These are phyloP conservation scores for Channallabes apus DNA, from an alignment of 2,797 vertebrate species.

Conservation along the genomic window DNA sequence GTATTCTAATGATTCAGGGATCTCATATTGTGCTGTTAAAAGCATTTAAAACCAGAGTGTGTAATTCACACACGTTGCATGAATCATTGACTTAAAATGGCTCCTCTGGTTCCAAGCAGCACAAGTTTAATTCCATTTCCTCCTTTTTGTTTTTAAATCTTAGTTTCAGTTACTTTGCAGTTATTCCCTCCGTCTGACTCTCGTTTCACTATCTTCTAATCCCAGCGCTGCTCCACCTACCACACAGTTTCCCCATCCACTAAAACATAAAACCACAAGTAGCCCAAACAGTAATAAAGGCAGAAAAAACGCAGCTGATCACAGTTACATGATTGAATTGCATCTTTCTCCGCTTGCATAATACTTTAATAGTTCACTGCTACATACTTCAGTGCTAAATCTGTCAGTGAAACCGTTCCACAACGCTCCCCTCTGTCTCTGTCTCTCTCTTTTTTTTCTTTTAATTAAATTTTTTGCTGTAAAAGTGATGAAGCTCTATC, in stretches of 20 bases:
- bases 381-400: background rate
- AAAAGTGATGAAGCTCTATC: background rate
- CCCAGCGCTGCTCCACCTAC: background rate
- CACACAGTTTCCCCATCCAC: background rate
- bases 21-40: background rate
- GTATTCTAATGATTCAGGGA: background rate
- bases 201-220: background rate
- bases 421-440: background rate
- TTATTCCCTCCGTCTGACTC: background rate
- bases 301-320: background rate
- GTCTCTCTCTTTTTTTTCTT: background rate
- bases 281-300: background rate
- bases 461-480: background rate
- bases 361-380: background rate
- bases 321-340: background rate
- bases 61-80: conserved; percentile 21
- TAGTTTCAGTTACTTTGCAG: background rate
- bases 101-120: background rate
- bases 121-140: background rate
- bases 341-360: background rate
- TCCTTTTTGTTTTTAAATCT: background rate
- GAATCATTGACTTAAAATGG: conserved; percentile 25
- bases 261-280: background rate
- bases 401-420: background rate
- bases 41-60: background rate